Percentiles rank a stretch among this genome's conserved stretches.
These are phyloP conservation scores for Oryzaephilus surinamensis DNA, from an alignment of 1,140 invertebrate species.

Conservation along the genomic window DNA sequence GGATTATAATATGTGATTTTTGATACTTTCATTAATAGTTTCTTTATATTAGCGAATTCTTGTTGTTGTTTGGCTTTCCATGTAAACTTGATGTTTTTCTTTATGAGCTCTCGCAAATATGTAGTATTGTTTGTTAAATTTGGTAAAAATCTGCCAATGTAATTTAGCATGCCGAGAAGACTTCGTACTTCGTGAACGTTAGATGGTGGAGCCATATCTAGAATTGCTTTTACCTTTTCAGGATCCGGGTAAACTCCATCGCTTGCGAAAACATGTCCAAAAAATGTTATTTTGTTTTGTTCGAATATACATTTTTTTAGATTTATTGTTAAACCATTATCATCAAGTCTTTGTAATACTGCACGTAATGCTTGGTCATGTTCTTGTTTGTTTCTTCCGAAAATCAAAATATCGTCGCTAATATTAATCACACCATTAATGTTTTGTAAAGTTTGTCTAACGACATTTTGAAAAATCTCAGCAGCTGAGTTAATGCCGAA, in stretches of 20 bases:
- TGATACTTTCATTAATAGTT: slow-evolving; percentile 2
- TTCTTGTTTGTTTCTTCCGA: slow-evolving; percentile 22
- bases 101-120: not conserved
- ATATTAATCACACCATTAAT: slow-evolving; percentile 21
- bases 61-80: slow-evolving; percentile 5
- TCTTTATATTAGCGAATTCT: slow-evolving; percentile 4
- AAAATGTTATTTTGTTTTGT: slow-evolving; percentile 22
- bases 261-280: slow-evolving; percentile 32
- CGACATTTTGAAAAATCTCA: slow-evolving; percentile 33
- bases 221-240: slow-evolving; percentile 32
- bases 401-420: slow-evolving; percentile 34
- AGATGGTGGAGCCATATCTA: slow-evolving; percentile 25
- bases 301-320: slow-evolving; percentile 26
- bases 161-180: slow-evolving; percentile 34
- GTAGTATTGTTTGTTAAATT: slow-evolving; percentile 16
- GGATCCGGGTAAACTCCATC: slow-evolving; percentile 27
- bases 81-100: slow-evolving; percentile 1
- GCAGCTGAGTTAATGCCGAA: slow-evolving; percentile 27
- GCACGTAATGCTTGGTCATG: slow-evolving; percentile 21
- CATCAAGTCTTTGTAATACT: slow-evolving; percentile 20
- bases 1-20: slow-evolving; percentile 6
- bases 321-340: slow-evolving; percentile 21
- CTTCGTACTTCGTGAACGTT: slow-evolving; percentile 27
- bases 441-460: slow-evolving; percentile 25
- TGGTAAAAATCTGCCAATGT: slow-evolving; percentile 31